These are phyloP conservation scores for Phanerotoma sp. DNA, from an alignment of 2,888 invertebrate genomes.

Conservation along the genomic window DNA sequence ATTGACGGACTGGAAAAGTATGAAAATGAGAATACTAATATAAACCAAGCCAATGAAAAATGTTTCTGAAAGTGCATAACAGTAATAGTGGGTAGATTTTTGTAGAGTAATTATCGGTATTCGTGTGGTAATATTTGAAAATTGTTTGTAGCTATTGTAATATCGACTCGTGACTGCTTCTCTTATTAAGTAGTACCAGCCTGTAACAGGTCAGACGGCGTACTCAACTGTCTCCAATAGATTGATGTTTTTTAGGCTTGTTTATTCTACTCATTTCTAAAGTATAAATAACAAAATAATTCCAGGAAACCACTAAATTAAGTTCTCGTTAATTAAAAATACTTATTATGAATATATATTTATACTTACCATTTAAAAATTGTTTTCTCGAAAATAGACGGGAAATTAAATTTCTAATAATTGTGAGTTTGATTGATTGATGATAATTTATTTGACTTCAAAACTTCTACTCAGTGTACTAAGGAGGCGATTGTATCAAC, in stretches of 20 bases:
- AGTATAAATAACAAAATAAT: too few relatives aligned
- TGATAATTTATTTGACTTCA: too few relatives aligned
- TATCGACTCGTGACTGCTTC: constrained; percentile 37
- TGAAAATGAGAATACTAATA: constrained; percentile 26
- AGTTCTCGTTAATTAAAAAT: too few relatives aligned
- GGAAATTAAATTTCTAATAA: too few relatives aligned
- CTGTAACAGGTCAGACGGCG: constrained; percentile 42
- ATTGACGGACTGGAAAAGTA: background rate
- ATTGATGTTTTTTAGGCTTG: constrained; percentile 26
- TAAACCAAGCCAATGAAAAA: constrained; percentile 23
- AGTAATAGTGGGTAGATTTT: background rate
- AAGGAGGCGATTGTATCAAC: too few relatives aligned
- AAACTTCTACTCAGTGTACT: too few relatives aligned
- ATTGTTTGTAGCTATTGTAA: constrained; percentile 11
- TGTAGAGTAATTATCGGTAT: constrained; percentile 14
- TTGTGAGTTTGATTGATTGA: too few relatives aligned
- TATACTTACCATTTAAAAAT: too few relatives aligned
- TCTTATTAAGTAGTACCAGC: constrained; percentile 42
- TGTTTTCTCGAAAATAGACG: too few relatives aligned
- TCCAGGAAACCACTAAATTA: too few relatives aligned
- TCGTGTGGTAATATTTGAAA: background rate
- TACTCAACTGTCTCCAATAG: constrained; percentile 9
- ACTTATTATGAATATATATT: too few relatives aligned
- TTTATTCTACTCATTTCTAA: too few relatives aligned
- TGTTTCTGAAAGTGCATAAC: constrained; percentile 17